Conservation (phyloP, 2,113 vertebrate genomes). For the Sander vitreus region DNA sequence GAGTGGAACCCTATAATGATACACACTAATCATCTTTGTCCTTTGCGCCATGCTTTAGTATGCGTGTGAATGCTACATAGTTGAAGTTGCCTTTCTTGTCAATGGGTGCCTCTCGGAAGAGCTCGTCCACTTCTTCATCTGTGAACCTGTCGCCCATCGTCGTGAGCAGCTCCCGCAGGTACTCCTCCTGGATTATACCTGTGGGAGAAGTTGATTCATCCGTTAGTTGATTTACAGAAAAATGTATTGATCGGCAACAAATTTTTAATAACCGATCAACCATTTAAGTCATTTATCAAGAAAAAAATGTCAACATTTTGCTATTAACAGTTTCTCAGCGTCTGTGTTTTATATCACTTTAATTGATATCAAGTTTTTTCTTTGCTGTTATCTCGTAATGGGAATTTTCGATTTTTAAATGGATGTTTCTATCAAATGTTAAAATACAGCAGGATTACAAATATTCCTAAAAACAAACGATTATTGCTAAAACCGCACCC, state of each 20-base stretch:
- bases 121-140: constrained; percentile 95
- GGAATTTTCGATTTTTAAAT: not conserved
- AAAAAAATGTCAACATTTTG: not conserved
- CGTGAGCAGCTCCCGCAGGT: constrained; percentile 92
- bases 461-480: not conserved
- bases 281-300: no score
- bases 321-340: not conserved
- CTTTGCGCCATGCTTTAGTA: constrained; percentile 94
- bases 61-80: constrained; percentile 94
- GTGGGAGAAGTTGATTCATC: not conserved
- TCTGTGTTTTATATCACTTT: not conserved
- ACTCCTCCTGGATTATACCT: constrained; percentile 92
- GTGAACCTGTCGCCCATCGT: constrained; percentile 97
- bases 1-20: constrained; percentile 22
- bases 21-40: constrained; percentile 92
- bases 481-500: not conserved
- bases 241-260: not conserved
- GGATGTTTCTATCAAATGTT: not conserved
- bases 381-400: not conserved
- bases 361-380: not conserved
- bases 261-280: not conserved
- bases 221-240: not conserved
- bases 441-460: not conserved
- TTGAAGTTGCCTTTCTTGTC: constrained; percentile 97
- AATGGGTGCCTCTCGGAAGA: constrained; percentile 94